These are phyloP conservation scores for Drosophila conformis DNA, from an alignment of 2,888 invertebrate genomes.

Conservation along the genomic window DNA sequence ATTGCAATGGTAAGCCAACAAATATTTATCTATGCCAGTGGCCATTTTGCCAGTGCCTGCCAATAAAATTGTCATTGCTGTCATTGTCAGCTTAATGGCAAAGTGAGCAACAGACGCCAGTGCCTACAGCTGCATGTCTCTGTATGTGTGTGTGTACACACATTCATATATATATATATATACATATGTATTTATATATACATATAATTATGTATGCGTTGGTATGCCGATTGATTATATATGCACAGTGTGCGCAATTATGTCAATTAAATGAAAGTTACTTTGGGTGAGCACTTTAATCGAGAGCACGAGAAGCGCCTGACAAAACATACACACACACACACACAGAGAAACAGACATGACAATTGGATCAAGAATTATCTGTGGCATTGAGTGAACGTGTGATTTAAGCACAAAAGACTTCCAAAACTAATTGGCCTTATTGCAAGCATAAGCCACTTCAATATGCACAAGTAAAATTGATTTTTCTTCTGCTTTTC, in stretches of 20 bases:
- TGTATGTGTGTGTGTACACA: constrained; percentile 2
- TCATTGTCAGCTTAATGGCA: constrained; percentile 78
- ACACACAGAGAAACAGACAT: constrained; percentile 8
- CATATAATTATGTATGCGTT: not conserved
- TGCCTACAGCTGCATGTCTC: constrained; percentile 28
- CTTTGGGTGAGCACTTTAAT: constrained; percentile 59
- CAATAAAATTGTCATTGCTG: constrained; percentile 79
- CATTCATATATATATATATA: not conserved
- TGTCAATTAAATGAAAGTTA: constrained; percentile 80
- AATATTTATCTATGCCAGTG: constrained; percentile 78
- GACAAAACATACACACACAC: constrained; percentile 38
- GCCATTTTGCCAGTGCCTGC: constrained; percentile 74
- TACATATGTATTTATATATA: constrained; percentile 4
- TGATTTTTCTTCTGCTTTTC: not conserved
- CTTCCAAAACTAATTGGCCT: constrained; percentile 57
- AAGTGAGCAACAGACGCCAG: constrained; percentile 71
- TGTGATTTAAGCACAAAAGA: constrained; percentile 18
- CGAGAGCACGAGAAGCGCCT: constrained; percentile 23
- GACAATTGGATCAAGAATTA: constrained; percentile 28
- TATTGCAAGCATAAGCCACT: constrained; percentile 21
- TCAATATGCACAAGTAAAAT: not conserved
- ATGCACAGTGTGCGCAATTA: constrained; percentile 79
- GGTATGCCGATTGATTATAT: constrained; percentile 70
- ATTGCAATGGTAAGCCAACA: constrained; percentile 72
- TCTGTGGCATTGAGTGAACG: constrained; percentile 30